Evolutionary conservation across 2,113 vertebrate genomes (phyloP).

Genomic region (Hiodon alosoides): DNA sequence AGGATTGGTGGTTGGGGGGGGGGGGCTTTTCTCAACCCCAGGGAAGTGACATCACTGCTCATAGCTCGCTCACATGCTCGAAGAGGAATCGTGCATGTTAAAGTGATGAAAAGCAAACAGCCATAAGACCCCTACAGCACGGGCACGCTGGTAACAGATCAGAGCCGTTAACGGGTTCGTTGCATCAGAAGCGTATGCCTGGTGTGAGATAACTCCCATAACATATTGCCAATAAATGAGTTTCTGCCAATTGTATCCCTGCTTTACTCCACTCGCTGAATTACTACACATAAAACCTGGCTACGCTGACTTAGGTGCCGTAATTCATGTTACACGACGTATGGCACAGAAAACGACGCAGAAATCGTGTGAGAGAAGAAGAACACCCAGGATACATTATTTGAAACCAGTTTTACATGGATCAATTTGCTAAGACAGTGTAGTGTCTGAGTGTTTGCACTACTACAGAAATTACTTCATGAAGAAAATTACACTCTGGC

Average conservation of each 20-base stretch:
- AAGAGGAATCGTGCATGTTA: not conserved
- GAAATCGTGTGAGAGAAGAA: not conserved
- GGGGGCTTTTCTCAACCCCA: too few species aligned
- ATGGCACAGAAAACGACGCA: not conserved
- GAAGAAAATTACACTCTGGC: too few species aligned
- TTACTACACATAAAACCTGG: not conserved
- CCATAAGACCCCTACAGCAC: not conserved
- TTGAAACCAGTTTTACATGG: not conserved
- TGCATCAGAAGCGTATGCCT: constrained; percentile 16
- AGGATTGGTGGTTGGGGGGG: too few species aligned
- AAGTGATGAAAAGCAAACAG: not conserved
- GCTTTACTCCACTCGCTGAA: constrained; percentile 16
- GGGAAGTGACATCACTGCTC: too few species aligned
- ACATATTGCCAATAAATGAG: constrained; percentile 27
- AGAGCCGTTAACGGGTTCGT: constrained; percentile 24
- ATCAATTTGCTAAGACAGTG: not conserved
- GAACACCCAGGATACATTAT: not conserved
- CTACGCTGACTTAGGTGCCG: not conserved
- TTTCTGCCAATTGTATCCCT: constrained; percentile 14
- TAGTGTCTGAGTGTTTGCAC: not conserved
- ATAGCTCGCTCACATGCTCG: not conserved
- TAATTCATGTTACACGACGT: not conserved
- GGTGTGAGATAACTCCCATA: constrained; percentile 20
- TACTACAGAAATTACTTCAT: too few species aligned
- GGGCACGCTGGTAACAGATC: constrained; percentile 15